A percentile compares a stretch with the other conserved stretches of the same genome.
Conservation (phyloP, 92 coral and sea anemone species). For the Ricordea florida region DNA sequence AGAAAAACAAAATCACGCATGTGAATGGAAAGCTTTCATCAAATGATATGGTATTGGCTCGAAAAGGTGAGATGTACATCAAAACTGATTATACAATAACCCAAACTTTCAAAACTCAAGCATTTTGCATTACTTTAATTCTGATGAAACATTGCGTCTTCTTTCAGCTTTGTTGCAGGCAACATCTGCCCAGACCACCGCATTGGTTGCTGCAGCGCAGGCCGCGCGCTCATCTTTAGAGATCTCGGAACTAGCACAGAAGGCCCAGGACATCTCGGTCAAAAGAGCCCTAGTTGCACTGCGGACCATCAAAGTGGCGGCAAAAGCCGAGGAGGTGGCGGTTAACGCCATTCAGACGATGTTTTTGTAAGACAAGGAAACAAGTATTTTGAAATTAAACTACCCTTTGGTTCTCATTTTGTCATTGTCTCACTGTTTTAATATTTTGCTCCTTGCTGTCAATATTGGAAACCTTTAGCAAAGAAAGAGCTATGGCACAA, state of each 20-base stretch:
- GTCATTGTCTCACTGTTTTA: too few relatives aligned
- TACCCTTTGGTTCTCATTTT: too few relatives aligned
- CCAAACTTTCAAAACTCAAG: too few relatives aligned
- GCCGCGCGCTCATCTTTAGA: conserved; percentile 88
- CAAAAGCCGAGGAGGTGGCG: conserved; percentile 91
- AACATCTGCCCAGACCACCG: conserved; percentile 92
- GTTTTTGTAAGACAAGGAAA: conserved; percentile 66
- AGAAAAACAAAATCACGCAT: conserved; percentile 80
- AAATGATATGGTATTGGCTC: conserved; percentile 52
- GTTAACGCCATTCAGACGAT: conserved; percentile 85
- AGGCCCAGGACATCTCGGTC: conserved; percentile 85
- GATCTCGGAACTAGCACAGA: conserved; percentile 78
- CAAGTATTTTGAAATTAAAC: too few relatives aligned
- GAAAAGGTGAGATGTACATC: conserved; percentile 71
- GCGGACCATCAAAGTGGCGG: conserved; percentile 79
- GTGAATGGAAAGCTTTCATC: conserved; percentile 26
- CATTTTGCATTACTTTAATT: too few relatives aligned
- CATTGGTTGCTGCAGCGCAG: conserved; percentile 91
- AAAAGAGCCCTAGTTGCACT: conserved; percentile 86
- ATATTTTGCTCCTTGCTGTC: too few relatives aligned
- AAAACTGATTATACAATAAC: too few relatives aligned
- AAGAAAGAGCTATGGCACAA: too few relatives aligned
- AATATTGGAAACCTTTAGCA: too few relatives aligned
- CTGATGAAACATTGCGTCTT: too few relatives aligned
- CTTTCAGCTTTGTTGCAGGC: conserved; percentile 77